Percentiles rank a stretch among this genome's conserved stretches.
These are phyloP conservation scores for Xerus inauris DNA, from an alignment of 2,113 vertebrate species.

Conservation along the genomic window DNA sequence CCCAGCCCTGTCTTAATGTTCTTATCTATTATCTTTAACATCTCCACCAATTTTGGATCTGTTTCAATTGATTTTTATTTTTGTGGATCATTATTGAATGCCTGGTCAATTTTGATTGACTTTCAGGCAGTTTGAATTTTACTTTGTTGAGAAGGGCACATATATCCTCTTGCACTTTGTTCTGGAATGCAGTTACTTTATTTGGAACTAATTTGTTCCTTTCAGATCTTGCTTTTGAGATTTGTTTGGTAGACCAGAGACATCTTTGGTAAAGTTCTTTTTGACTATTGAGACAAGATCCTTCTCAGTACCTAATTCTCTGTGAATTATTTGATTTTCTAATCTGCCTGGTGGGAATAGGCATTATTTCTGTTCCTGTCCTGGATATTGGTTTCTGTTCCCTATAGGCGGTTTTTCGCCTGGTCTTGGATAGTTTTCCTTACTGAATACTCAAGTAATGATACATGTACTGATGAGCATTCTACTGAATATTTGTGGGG, in stretches of 20 bases:
- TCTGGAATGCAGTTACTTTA: neutral
- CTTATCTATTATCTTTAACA: neutral
- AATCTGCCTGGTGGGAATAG: neutral
- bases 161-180: neutral
- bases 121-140: conserved; percentile 4
- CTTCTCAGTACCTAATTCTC: neutral
- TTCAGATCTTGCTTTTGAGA: neutral
- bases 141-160: neutral
- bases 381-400: neutral
- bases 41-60: neutral
- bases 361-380: neutral
- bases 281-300: neutral
- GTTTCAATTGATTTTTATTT: neutral
- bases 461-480: neutral
- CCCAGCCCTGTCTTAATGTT: no score
- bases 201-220: neutral
- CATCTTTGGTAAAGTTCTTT: neutral
- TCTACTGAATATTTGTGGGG: neutral
- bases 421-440: neutral
- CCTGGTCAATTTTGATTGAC: neutral
- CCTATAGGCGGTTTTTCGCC: no score
- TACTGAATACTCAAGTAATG: neutral
- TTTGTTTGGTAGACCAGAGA: neutral
- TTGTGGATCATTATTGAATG: neutral
- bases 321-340: neutral